Base-by-base conservation (phyloP, 1,140 invertebrate species). In the Trachymyrmex cornetzi region DNA sequence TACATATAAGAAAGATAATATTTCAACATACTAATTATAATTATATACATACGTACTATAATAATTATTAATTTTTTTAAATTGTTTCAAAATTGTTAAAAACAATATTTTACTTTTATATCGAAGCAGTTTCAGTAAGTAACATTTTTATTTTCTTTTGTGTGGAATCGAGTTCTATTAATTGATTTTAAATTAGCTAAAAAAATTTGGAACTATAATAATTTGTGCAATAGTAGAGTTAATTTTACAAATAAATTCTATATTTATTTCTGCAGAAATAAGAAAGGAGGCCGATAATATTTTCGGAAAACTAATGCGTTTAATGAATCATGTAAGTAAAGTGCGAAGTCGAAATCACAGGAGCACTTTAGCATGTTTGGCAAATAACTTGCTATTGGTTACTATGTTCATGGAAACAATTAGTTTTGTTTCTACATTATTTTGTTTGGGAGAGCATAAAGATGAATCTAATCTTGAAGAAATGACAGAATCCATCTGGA, bases 371-470 rank as follows among this genome's bases (percentile, higher is more conserved):
- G 24, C 79, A 19, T 61, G 74, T 74, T 53, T 93, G 0, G 91
- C 92, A 1, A 92, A 92, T 67, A 92, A 92, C 57, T 88, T 93
- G 50, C 61, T 93, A 7, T 63, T 93, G n/a, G 88, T 89, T 0
- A 82, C 91, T 3, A 88, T 92, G 67, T 91, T 93, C 48, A 89
- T 92, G 81, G 90, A 92, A 57, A 89, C 91, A 9, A 77, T 93
- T n/a, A 75, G 86, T 22, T 85, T 92, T 16, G 38, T 92, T 50
- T 92, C 90, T 16, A 72, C 77, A 24, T 86, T 90, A 38, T 89
- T 90, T 38, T 90, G 84, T 44, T 66, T 80, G 9, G 66, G 67
- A 19, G 64, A 92, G 4, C 48, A 16, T 11, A 85, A 85, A 50
- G 16, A 69, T 12, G 77, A 86, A 16, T 48, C 57, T 3, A 50